phyloP scores from a whole-genome alignment of 2,888 invertebrate genomes.

The Calliphora vomitoria region DNA sequence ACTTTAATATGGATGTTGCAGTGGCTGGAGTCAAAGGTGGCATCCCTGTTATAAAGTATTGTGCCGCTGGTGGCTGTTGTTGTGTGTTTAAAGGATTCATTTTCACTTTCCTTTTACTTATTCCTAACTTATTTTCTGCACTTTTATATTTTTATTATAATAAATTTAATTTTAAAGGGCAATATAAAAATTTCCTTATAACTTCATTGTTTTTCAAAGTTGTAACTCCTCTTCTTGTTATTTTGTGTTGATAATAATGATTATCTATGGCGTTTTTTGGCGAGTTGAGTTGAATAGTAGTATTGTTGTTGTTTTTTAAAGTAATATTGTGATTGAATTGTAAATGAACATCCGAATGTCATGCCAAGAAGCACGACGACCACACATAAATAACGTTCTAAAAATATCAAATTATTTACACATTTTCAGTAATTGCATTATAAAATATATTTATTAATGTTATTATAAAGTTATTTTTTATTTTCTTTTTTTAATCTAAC shows the following conservation, averaged over 20 bases:
- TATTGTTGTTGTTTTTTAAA: constrained; percentile 56
- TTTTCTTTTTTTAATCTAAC: constrained; percentile 29
- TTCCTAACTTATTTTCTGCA: constrained; percentile 3
- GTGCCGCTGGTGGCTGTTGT: constrained; percentile 50
- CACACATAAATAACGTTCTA: constrained; percentile 53
- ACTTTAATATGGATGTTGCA: constrained; percentile 47
- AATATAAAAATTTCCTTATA: constrained; percentile 48
- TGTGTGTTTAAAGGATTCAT: constrained; percentile 65
- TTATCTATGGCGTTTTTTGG: constrained; percentile 62
- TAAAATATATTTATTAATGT: neutral
- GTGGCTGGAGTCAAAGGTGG: constrained; percentile 50
- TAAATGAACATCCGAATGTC: constrained; percentile 40
- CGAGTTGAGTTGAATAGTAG: constrained; percentile 61
- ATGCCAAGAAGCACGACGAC: constrained; percentile 22
- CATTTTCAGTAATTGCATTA: neutral
- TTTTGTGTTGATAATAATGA: constrained; percentile 60
- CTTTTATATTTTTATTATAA: constrained; percentile 4
- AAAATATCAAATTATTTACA: constrained; percentile 8
- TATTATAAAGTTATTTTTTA: neutral
- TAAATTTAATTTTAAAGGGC: neutral
- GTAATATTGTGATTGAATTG: constrained; percentile 66
- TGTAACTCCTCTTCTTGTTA: constrained; percentile 55
- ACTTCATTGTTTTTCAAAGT: constrained; percentile 59
- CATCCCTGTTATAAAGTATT: constrained; percentile 65
- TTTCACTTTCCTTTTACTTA: neutral